A percentile compares a stretch with the other conserved stretches of the same genome.
These are phyloP conservation scores for Megalurothrips usitatus DNA, from an alignment of 2,888 invertebrate genomes.

Conservation along the genomic window DNA sequence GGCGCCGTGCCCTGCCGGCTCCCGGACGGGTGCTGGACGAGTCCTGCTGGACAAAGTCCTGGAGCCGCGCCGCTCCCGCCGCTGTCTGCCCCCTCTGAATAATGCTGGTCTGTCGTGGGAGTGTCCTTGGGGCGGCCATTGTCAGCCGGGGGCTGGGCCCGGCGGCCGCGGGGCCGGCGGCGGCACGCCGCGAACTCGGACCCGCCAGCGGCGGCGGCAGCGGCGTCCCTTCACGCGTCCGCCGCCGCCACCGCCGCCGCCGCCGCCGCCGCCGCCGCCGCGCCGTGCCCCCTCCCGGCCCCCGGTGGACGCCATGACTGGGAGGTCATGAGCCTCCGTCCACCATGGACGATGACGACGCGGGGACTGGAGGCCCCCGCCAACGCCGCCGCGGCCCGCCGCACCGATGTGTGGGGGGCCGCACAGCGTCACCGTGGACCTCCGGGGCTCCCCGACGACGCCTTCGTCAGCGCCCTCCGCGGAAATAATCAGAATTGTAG, in stretches of 20 bases:
- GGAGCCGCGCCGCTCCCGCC: neutral
- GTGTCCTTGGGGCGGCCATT: slow-evolving; percentile 20
- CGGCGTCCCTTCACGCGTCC: neutral
- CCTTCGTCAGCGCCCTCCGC: too few relatives aligned
- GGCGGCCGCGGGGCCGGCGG: neutral
- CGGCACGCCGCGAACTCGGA: neutral
- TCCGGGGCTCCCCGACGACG: too few relatives aligned
- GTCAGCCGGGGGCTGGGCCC: neutral
- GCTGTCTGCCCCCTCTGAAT: neutral
- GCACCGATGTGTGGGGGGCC: too few relatives aligned
- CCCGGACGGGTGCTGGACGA: neutral
- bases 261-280: neutral
- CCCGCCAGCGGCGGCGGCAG: neutral
- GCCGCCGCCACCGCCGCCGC: neutral
- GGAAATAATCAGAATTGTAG: too few relatives aligned
- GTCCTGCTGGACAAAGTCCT: neutral
- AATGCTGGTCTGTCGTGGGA: neutral
- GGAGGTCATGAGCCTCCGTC: neutral
- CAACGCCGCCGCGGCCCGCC: too few relatives aligned
- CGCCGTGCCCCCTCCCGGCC: neutral
- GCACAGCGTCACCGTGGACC: too few relatives aligned
- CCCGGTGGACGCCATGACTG: neutral
- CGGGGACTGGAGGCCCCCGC: too few relatives aligned
- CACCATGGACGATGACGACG: too few relatives aligned
- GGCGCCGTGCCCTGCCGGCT: neutral